Conservation (phyloP, 2,888 invertebrate species). For the Xestia xanthographa region DNA sequence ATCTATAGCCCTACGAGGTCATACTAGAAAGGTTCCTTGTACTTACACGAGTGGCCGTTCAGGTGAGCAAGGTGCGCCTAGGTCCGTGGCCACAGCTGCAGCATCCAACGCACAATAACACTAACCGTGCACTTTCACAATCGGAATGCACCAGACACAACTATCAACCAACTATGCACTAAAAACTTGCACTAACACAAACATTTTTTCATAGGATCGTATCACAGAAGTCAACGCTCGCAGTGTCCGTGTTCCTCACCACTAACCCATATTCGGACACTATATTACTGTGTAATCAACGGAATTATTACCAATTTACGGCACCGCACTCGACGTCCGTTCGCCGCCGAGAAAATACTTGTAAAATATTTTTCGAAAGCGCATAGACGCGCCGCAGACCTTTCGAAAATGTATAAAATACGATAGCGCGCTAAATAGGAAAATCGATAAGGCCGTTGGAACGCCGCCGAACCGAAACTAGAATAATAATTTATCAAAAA, state of each 20-base stretch:
- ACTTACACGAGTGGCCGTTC: constrained; percentile 72
- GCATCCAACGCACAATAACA: constrained; percentile 85
- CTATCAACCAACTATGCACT: constrained; percentile 81
- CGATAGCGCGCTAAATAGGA: constrained; percentile 88
- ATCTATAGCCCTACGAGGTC: constrained; percentile 59
- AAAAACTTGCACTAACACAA: constrained; percentile 79
- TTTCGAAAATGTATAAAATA: constrained; percentile 89
- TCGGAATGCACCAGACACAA: constrained; percentile 81
- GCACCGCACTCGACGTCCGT: constrained; percentile 87
- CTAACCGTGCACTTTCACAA: constrained; percentile 85
- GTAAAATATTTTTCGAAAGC: constrained; percentile 90
- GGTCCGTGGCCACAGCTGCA: constrained; percentile 67
- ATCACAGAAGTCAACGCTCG: constrained; percentile 81
- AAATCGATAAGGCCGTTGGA: constrained; percentile 89
- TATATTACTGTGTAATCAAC: constrained; percentile 88
- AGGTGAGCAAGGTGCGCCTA: constrained; percentile 58
- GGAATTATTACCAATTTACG: constrained; percentile 90
- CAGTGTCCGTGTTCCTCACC: constrained; percentile 81
- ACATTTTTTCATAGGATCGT: constrained; percentile 74
- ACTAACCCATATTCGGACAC: constrained; percentile 89
- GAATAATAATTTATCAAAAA: constrained; percentile 90
- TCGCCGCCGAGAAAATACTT: constrained; percentile 85
- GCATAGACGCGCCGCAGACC: constrained; percentile 86
- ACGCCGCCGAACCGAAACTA: constrained; percentile 86
- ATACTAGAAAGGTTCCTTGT: constrained; percentile 68